Evolutionary conservation across 2,797 vertebrate genomes (phyloP).

Genomic region (Columba guinea): DNA sequence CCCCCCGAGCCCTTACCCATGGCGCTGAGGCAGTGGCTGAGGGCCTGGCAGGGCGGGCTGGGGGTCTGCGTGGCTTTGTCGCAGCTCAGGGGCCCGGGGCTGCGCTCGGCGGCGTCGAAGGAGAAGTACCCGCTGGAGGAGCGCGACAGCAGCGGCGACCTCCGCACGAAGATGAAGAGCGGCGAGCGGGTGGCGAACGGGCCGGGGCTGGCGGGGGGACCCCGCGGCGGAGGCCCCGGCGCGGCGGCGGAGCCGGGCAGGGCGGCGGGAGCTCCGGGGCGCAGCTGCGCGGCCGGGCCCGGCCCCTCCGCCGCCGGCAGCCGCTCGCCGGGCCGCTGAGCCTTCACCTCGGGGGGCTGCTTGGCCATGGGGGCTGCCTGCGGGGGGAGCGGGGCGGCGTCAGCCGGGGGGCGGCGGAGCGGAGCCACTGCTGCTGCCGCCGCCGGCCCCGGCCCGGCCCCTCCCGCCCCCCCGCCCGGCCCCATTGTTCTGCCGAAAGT

Average conservation of each 20-base stretch:
- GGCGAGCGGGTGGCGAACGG: slow-evolving; percentile 85
- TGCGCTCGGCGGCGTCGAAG: slow-evolving; percentile 84
- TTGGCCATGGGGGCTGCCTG: slow-evolving; percentile 78
- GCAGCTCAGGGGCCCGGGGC: slow-evolving; percentile 84
- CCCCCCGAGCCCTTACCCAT: slow-evolving; percentile 74
- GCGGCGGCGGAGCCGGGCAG: slow-evolving; percentile 61
- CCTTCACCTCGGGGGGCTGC: slow-evolving; percentile 76
- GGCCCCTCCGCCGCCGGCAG: slow-evolving; percentile 58
- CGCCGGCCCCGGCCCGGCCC: slow-evolving; percentile 56
- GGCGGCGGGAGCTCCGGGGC: slow-evolving; percentile 59
- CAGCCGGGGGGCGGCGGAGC: slow-evolving; percentile 36
- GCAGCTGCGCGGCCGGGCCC: background rate
- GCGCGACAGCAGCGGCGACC: slow-evolving; percentile 81
- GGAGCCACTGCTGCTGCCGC: slow-evolving; percentile 24
- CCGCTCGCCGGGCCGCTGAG: slow-evolving; percentile 76
- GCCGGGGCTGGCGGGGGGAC: slow-evolving; percentile 75
- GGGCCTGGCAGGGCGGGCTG: slow-evolving; percentile 84
- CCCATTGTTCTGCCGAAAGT: slow-evolving; percentile 78
- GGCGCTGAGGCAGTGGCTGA: slow-evolving; percentile 81
- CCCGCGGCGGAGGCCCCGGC: slow-evolving; percentile 66
- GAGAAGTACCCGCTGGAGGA: slow-evolving; percentile 95
- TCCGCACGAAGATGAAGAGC: slow-evolving; percentile 82
- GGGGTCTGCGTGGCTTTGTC: slow-evolving; percentile 91
- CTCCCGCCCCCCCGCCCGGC: slow-evolving; percentile 61
- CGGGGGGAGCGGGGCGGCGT: slow-evolving; percentile 69